phyloP scores from a whole-genome alignment of 2,888 invertebrate species.

The Sarcophaga rosellei region DNA sequence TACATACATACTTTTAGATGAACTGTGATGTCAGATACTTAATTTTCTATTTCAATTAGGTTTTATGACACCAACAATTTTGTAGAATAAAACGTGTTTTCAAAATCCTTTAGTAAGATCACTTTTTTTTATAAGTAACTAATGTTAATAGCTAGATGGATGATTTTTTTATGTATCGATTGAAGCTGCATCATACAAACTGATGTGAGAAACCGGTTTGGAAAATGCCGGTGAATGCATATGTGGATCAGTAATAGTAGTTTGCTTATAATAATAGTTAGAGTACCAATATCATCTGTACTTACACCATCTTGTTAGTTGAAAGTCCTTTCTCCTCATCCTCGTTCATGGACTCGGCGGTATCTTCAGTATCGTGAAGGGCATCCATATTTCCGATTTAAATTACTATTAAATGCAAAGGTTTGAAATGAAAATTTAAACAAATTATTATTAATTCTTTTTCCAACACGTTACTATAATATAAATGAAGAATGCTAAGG shows the following conservation, averaged over 20 bases:
- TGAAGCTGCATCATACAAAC: background rate
- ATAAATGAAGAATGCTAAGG: background rate
- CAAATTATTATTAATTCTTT: background rate
- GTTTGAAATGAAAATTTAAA: background rate
- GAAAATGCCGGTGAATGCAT: conserved; percentile 27
- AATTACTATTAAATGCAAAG: conserved; percentile 3
- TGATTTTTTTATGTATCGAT: background rate
- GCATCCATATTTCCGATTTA: conserved; percentile 50
- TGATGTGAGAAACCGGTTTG: conserved; percentile 25
- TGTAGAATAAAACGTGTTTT: background rate
- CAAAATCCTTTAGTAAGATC: background rate
- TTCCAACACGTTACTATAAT: background rate
- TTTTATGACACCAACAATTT: too few species aligned
- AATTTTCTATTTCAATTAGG: too few species aligned
- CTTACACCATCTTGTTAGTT: conserved; percentile 68
- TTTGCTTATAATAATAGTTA: background rate
- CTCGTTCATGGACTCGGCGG: conserved; percentile 61
- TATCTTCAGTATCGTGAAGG: conserved; percentile 59
- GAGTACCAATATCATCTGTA: too few species aligned
- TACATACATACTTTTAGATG: too few species aligned
- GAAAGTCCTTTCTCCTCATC: conserved; percentile 66
- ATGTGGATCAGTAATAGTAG: background rate
- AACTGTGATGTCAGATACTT: too few species aligned
- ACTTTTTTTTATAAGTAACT: background rate
- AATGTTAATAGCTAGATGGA: background rate